phyloP scores from a whole-genome alignment of 2,888 invertebrate genomes.

The Glyphotaelius pellucidus region DNA sequence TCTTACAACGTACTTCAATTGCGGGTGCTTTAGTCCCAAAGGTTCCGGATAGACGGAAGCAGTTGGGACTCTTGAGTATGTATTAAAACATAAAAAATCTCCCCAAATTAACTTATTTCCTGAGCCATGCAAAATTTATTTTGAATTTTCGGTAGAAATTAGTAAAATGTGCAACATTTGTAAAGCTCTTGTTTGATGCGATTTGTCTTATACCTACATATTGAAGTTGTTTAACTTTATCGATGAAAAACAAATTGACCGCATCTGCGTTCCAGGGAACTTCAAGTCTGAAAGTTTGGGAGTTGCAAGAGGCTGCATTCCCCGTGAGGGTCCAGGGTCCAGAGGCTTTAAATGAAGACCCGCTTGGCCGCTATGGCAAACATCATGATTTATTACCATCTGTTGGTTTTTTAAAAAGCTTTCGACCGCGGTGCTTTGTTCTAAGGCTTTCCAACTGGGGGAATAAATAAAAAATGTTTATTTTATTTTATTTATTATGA shows the following conservation, averaged over 20 bases:
- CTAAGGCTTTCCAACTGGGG: neutral
- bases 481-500: no score
- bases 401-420: conserved; percentile 57
- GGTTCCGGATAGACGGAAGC: no score
- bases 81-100: no score
- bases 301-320: neutral
- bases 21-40: no score
- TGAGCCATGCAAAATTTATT: no score
- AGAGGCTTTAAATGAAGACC: conserved; percentile 18
- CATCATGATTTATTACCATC: conserved; percentile 62
- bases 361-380: neutral
- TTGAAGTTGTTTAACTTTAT: neutral
- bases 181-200: no score
- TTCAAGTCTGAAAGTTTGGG: neutral
- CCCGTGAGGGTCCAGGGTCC: neutral
- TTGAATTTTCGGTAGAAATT: no score
- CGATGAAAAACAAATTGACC: neutral
- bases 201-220: no score
- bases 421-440: conserved; percentile 20
- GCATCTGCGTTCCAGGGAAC: neutral
- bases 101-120: no score
- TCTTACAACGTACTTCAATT: no score
- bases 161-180: no score
- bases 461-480: neutral
- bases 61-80: no score